phyloP scores from a whole-genome alignment of 2,797 vertebrate species.

The Salmo trutta region DNA sequence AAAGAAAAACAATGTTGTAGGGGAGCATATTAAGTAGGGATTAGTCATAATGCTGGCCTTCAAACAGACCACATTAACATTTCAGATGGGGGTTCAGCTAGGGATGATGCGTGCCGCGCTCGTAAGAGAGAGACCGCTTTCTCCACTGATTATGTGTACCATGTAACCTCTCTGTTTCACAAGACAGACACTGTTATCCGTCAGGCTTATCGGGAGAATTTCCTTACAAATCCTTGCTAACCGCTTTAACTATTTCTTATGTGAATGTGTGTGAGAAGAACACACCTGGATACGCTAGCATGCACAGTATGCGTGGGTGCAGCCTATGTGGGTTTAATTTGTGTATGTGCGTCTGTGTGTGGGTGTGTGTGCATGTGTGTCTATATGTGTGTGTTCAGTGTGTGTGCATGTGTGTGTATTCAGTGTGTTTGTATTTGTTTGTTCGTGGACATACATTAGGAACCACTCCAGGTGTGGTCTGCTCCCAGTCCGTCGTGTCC shows the following conservation, averaged over 20 bases:
- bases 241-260: neutral
- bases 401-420: neutral
- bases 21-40: constrained; percentile 5
- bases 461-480: constrained; percentile 6
- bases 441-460: neutral
- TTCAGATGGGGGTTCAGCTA: neutral
- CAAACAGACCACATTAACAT: constrained; percentile 10
- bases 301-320: neutral
- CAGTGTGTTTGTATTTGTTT: constrained; percentile 4
- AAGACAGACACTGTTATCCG: neutral
- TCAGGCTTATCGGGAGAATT: neutral
- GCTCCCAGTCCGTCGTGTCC: neutral
- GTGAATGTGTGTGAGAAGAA: too few relatives aligned
- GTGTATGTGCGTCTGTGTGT: too few relatives aligned
- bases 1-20: neutral
- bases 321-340: neutral
- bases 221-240: neutral
- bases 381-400: neutral
- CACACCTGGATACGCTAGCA: neutral
- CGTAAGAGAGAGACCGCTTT: neutral
- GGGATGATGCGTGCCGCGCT: neutral
- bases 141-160: constrained; percentile 3
- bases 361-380: neutral
- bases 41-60: neutral
- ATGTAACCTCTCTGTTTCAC: neutral